These are phyloP conservation scores for Coregonus suidteri DNA, from an alignment of 2,797 vertebrate species.

Conservation along the genomic window DNA sequence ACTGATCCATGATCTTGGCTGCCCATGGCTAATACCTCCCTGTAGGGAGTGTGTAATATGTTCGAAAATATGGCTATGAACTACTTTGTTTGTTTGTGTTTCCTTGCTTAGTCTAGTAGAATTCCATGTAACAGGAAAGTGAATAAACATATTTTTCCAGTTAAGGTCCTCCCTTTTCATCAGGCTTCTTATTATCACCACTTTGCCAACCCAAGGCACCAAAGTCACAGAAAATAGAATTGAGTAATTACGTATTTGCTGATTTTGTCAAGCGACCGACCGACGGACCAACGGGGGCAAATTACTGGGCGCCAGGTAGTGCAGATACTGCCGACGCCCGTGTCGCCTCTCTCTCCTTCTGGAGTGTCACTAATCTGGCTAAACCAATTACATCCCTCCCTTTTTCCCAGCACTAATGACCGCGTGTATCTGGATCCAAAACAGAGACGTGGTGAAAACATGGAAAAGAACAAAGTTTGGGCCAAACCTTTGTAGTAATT, in stretches of 20 bases:
- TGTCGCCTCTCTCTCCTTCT: conserved; percentile 34
- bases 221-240: conserved; percentile 33
- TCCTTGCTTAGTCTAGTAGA: no score
- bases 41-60: no score
- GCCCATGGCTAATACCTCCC: no score
- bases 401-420: conserved; percentile 17
- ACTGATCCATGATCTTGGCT: no score
- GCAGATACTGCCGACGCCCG: conserved; percentile 31
- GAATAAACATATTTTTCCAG: conserved; percentile 11
- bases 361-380: conserved; percentile 33
- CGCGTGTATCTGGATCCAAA: conserved; percentile 14
- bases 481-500: not conserved
- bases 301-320: conserved; percentile 56
- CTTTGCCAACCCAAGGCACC: conserved; percentile 7
- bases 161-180: not conserved
- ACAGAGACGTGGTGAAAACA: conserved; percentile 12
- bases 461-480: not conserved
- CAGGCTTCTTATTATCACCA: conserved; percentile 3
- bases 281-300: conserved; percentile 18
- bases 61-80: no score
- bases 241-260: conserved; percentile 25
- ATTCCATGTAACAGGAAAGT: no score
- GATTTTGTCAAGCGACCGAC: conserved; percentile 37
- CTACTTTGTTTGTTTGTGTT: no score
- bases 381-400: conserved; percentile 15